phyloP scores from a whole-genome alignment of 2,888 invertebrate genomes.

The Helleia helle region DNA sequence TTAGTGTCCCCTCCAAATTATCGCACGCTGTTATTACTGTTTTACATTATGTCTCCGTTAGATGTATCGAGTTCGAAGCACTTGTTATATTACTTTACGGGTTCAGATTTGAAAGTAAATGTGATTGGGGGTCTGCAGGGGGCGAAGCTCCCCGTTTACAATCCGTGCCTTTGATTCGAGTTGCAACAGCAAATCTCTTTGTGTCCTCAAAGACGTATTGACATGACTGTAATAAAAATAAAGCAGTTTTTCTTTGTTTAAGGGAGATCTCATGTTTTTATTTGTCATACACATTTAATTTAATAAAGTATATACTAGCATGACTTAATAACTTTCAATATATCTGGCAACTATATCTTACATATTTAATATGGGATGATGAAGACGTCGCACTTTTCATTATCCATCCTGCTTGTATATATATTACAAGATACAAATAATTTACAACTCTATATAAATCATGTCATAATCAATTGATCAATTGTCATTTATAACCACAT shows the following conservation, averaged over 20 bases:
- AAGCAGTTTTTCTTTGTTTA: neutral
- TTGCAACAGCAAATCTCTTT: slow-evolving; percentile 6
- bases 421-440: no score
- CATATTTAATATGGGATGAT: no score
- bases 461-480: no score
- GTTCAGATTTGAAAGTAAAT: slow-evolving; percentile 11
- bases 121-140: slow-evolving; percentile 1
- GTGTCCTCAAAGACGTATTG: slow-evolving; percentile 3
- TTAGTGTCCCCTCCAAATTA: slow-evolving; percentile 50
- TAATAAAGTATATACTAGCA: no score
- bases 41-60: slow-evolving; percentile 11
- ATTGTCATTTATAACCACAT: no score
- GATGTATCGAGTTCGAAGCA: slow-evolving; percentile 12
- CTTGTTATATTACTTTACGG: slow-evolving; percentile 16
- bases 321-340: no score
- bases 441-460: no score
- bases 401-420: no score
- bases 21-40: slow-evolving; percentile 22
- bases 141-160: neutral
- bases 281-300: no score
- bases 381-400: no score
- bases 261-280: no score
- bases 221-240: neutral
- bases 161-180: slow-evolving; percentile 5
- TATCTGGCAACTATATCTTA: no score